phyloP scores from a whole-genome alignment of 1,140 invertebrate species.

The Drosophila mauritiana region DNA sequence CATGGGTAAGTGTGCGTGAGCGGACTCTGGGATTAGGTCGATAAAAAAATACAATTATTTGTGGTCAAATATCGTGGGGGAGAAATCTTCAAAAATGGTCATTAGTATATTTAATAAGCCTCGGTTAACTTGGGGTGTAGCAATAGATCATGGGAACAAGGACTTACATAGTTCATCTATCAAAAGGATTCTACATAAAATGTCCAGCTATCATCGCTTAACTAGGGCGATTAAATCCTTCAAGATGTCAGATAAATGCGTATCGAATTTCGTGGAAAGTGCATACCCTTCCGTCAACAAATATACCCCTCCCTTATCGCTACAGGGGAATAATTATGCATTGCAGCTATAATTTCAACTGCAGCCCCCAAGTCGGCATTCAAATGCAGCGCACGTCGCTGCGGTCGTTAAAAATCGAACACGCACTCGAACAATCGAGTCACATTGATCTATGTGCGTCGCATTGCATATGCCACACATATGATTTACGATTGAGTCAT shows the following conservation, averaged over 20 bases:
- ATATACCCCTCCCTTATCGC: slow-evolving; percentile 24
- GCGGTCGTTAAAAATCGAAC: slow-evolving; percentile 79
- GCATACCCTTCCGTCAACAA: background rate
- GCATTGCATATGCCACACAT: slow-evolving; percentile 25
- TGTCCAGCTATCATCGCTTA: background rate
- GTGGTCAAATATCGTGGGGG: slow-evolving; percentile 16
- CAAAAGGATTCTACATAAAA: background rate
- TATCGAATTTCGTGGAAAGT: slow-evolving; percentile 5
- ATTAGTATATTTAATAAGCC: slow-evolving; percentile 4
- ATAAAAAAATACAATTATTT: slow-evolving; percentile 34
- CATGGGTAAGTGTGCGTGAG: slow-evolving; percentile 29
- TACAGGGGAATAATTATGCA: slow-evolving; percentile 62
- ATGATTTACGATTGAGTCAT: slow-evolving; percentile 82
- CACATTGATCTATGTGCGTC: slow-evolving; percentile 74
- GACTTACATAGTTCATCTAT: background rate
- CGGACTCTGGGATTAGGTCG: slow-evolving; percentile 27
- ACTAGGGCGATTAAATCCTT: no score
- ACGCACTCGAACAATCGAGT: slow-evolving; percentile 77
- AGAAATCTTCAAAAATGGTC: background rate
- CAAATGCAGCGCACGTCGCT: slow-evolving; percentile 67
- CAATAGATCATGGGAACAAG: no score
- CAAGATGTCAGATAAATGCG: background rate
- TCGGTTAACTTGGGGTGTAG: background rate
- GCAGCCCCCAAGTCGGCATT: slow-evolving; percentile 41
- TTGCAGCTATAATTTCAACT: slow-evolving; percentile 28